A percentile compares a stretch with the other conserved stretches of the same genome.
Conservation (phyloP, 2,888 invertebrate genomes). For the Druceiella hillmani region DNA sequence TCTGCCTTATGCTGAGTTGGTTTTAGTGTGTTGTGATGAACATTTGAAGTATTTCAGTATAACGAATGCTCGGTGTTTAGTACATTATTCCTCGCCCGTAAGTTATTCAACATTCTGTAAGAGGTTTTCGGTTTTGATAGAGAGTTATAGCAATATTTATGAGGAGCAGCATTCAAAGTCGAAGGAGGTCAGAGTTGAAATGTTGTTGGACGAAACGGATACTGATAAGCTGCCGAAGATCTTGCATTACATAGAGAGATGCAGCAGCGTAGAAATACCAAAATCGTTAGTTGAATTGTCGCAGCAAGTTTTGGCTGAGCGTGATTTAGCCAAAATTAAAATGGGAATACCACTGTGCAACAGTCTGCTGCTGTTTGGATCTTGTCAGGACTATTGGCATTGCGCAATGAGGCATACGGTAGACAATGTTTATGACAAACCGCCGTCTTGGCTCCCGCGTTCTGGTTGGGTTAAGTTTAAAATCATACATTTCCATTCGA, state of each 20-base stretch:
- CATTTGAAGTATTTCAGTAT: slow-evolving; percentile 57
- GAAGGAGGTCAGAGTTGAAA: slow-evolving; percentile 38
- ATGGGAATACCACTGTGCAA: slow-evolving; percentile 51
- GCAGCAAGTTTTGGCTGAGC: slow-evolving; percentile 31
- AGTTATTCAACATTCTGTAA: slow-evolving; percentile 63
- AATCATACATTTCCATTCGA: slow-evolving; percentile 52
- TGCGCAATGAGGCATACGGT: slow-evolving; percentile 59
- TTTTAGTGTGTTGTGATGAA: slow-evolving; percentile 66
- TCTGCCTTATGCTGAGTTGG: slow-evolving; percentile 39
- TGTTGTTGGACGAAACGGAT: slow-evolving; percentile 56
- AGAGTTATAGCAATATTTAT: slow-evolving; percentile 51
- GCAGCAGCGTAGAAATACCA: slow-evolving; percentile 36
- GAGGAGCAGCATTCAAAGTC: slow-evolving; percentile 23
- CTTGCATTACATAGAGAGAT: slow-evolving; percentile 51
- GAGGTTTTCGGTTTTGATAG: slow-evolving; percentile 61
- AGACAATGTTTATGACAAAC: slow-evolving; percentile 48
- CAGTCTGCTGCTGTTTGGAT: slow-evolving; percentile 58
- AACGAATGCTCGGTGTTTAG: slow-evolving; percentile 58
- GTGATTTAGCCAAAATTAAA: slow-evolving; percentile 41
- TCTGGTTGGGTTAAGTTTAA: slow-evolving; percentile 53
- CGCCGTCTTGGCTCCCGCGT: slow-evolving; percentile 47
- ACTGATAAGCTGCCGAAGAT: slow-evolving; percentile 56
- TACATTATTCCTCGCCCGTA: slow-evolving; percentile 66
- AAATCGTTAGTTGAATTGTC: slow-evolving; percentile 33
- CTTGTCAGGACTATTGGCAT: slow-evolving; percentile 50